Percentiles rank a stretch among this genome's conserved stretches.
Conservation (phyloP, 1,140 invertebrate genomes). For the Drosophila virilis region DNA sequence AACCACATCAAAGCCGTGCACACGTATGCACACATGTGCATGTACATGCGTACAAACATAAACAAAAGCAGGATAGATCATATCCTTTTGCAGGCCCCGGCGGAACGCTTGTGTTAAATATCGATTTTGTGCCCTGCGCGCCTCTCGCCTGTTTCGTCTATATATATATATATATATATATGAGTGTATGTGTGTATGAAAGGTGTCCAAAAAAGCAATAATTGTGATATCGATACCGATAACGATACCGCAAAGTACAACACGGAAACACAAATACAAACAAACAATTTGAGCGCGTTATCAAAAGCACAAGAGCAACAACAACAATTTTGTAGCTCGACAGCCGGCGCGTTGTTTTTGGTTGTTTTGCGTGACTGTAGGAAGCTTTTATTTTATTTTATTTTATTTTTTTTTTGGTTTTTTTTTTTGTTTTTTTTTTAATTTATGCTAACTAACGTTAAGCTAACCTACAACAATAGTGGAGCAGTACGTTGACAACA, state of each 20-base stretch:
- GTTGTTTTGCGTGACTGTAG: conserved; percentile 7
- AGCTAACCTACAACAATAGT: conserved; percentile 20
- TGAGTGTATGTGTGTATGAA: conserved; percentile 6
- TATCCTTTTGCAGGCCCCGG: conserved; percentile 23
- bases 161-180: not conserved
- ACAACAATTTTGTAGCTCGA: conserved; percentile 6
- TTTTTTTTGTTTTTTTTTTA: conserved; percentile 7
- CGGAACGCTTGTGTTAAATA: conserved; percentile 33
- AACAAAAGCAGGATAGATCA: conserved; percentile 24
- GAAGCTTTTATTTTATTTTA: conserved; percentile 13
- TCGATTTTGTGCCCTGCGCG: conserved; percentile 47
- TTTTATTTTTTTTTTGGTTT: not conserved
- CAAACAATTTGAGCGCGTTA: conserved; percentile 48
- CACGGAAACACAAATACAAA: conserved; percentile 31
- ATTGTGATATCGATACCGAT: conserved; percentile 47
- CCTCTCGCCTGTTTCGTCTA: conserved; percentile 20
- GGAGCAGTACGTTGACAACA: conserved; percentile 18
- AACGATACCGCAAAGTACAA: conserved; percentile 22
- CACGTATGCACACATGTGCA: not conserved
- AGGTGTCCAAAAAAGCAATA: conserved; percentile 33
- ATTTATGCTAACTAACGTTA: conserved; percentile 8
- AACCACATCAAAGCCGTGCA: not conserved
- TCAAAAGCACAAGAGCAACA: conserved; percentile 42
- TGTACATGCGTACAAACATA: conserved; percentile 22
- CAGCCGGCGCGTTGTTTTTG: conserved; percentile 33